phyloP scores from a whole-genome alignment of 2,113 vertebrate genomes.

The Ceyx melanurus region DNA sequence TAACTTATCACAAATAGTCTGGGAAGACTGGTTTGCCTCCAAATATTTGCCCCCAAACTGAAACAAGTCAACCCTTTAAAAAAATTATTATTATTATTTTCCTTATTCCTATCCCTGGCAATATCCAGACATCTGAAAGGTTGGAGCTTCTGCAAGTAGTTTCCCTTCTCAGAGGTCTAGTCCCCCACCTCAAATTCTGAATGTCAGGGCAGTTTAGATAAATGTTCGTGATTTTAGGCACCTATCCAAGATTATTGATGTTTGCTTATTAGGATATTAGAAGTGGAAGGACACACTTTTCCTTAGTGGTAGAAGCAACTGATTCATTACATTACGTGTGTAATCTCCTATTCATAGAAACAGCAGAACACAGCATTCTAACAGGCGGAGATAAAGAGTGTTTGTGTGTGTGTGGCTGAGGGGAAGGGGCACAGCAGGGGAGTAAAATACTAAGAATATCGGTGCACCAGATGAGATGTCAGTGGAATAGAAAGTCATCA shows the following conservation, averaged over 20 bases:
- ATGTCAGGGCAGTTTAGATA: neutral
- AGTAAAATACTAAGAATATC: constrained; percentile 66
- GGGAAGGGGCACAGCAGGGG: constrained; percentile 68
- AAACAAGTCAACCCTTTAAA: neutral
- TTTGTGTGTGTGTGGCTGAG: constrained; percentile 68
- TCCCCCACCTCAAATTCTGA: neutral
- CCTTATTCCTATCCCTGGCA: neutral
- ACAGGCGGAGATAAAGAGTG: constrained; percentile 62
- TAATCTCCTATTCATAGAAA: constrained; percentile 43
- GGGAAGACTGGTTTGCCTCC: neutral
- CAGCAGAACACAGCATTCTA: constrained; percentile 52
- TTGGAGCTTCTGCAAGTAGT: neutral
- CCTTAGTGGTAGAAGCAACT: neutral
- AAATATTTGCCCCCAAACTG: neutral
- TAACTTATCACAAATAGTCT: neutral
- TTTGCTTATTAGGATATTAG: neutral
- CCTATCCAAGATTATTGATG: neutral
- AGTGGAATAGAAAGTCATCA: constrained; percentile 73
- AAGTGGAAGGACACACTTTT: constrained; percentile 39
- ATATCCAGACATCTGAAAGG: neutral
- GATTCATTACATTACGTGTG: constrained; percentile 41
- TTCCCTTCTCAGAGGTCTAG: neutral
- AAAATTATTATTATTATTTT: constrained; percentile 3
- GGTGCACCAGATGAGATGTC: constrained; percentile 70
- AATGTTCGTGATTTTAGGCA: neutral